Evolutionary conservation across 2,888 invertebrate genomes (phyloP), one percentile per base, ranked within the genome.

Genomic region (Bellardia bayeri): DNA sequence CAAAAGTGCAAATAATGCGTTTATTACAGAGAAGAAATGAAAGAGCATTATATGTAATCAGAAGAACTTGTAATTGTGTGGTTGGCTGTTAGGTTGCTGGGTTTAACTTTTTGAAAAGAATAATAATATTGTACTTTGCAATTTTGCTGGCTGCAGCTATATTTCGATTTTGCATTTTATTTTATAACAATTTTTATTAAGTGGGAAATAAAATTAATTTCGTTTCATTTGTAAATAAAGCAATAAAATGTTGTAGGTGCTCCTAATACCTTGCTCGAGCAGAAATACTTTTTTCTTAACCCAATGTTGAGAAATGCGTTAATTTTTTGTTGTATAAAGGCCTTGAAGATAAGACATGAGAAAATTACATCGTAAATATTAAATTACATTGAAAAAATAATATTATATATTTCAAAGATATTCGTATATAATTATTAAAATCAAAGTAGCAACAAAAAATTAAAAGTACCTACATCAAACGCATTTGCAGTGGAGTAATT

Each of bases 331-430:
- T 63, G 45, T 13, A 45, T 40, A n/a, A 16, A 54, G 16, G 42
- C 51, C 45, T 75, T 49, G 45, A 75, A 63, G 63, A 37, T 37
- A 63, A 76, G 61, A 51, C 72, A 58, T 49, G 49, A 63, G 68
- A 75, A 61, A 63, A 83, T 63, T 76, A 42, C 71, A 71, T 63
- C 71, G 83, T 78, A 76, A 78, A 80, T 85, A 80, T 85, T 63
- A 80, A 80, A 69, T 80, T 42, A 74, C 80, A 63, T 74, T 68
- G 40, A 75, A 75, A 68, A 69, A 63, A 79, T 58, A 68, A 42
- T 45, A 23, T 37, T 37, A 6, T 51, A 33, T 51, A 64, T 63
- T 75, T 63, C 63, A 75, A 33, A 75, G 37, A 75, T 61, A 68
- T 58, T 42, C 42, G 54, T 40, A 40, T 56, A 23, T 66, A 82